Percentiles rank a stretch among this genome's conserved stretches.
phyloP scores from a whole-genome alignment of 1,140 invertebrate species.

The Calephelis nemesis region DNA sequence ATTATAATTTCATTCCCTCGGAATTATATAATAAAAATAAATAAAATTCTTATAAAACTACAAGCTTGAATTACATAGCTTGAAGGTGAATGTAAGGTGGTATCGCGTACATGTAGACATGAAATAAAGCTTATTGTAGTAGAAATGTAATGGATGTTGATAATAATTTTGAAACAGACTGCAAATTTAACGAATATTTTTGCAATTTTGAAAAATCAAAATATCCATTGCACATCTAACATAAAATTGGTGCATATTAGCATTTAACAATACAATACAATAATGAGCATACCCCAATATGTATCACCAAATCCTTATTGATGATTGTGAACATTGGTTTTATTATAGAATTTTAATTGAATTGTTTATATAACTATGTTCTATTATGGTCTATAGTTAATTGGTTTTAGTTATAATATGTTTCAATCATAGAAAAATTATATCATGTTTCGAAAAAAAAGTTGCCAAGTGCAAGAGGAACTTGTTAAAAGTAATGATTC shows the following conservation, averaged over 20 bases:
- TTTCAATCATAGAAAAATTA: no score
- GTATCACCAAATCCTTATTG: background rate
- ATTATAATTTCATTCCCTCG: background rate
- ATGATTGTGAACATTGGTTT: background rate
- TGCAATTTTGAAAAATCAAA: background rate
- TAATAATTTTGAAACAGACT: background rate
- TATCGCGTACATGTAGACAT: background rate
- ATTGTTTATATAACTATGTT: no score
- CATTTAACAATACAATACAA: background rate
- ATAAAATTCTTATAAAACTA: background rate
- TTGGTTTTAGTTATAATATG: no score
- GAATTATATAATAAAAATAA: background rate
- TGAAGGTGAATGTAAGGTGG: background rate
- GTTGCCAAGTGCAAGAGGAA: no score
- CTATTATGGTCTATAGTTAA: no score
- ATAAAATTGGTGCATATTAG: conserved; percentile 1
- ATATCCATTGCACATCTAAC: background rate
- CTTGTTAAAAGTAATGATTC: no score
- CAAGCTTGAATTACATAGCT: background rate
- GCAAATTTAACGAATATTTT: background rate
- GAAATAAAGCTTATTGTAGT: conserved; percentile 1
- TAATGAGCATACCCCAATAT: conserved; percentile 1
- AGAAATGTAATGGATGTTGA: background rate
- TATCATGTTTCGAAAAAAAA: no score
- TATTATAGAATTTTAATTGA: no score